Conservation (phyloP, 2,113 vertebrate species). For the Mola mola region DNA sequence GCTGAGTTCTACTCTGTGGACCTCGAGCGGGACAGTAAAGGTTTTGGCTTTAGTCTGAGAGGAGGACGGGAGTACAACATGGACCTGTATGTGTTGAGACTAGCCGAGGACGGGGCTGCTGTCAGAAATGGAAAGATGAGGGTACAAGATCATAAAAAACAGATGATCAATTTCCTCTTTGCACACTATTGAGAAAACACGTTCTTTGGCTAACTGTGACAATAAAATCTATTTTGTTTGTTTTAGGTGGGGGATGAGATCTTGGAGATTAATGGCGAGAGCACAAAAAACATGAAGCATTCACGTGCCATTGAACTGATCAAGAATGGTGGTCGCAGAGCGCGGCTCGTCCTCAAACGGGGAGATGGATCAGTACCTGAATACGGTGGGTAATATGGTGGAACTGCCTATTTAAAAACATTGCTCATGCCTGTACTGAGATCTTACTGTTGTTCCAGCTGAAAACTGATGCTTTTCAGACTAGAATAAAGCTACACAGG, state of each 20-base stretch:
- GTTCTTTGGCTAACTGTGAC: background rate
- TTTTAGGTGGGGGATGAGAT: slow-evolving; percentile 96
- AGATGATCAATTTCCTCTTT: background rate
- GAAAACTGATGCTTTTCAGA: no score
- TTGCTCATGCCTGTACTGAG: no score
- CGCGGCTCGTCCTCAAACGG: slow-evolving; percentile 94
- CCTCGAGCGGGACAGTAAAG: slow-evolving; percentile 95
- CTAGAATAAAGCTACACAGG: slow-evolving; percentile 2
- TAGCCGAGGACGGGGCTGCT: slow-evolving; percentile 96
- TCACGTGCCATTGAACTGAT: slow-evolving; percentile 98
- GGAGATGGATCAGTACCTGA: slow-evolving; percentile 98
- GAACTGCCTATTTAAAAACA: slow-evolving; percentile 65
- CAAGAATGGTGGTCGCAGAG: slow-evolving; percentile 95
- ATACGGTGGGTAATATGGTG: slow-evolving; percentile 94
- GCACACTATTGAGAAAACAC: background rate
- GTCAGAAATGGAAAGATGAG: slow-evolving; percentile 96
- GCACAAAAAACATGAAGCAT: slow-evolving; percentile 99
- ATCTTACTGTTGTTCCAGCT: no score
- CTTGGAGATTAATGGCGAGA: slow-evolving; percentile 97
- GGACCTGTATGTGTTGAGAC: slow-evolving; percentile 95
- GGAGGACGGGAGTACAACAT: slow-evolving; percentile 97
- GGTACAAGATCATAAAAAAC: slow-evolving; percentile 77
- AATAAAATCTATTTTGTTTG: slow-evolving; percentile 2
- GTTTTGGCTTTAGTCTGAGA: slow-evolving; percentile 97
- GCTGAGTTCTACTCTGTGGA: slow-evolving; percentile 97